A percentile compares a stretch with the other conserved stretches of the same genome.
These are phyloP conservation scores for Zophobas morio DNA, from an alignment of 1,140 invertebrate genomes.

Conservation along the genomic window DNA sequence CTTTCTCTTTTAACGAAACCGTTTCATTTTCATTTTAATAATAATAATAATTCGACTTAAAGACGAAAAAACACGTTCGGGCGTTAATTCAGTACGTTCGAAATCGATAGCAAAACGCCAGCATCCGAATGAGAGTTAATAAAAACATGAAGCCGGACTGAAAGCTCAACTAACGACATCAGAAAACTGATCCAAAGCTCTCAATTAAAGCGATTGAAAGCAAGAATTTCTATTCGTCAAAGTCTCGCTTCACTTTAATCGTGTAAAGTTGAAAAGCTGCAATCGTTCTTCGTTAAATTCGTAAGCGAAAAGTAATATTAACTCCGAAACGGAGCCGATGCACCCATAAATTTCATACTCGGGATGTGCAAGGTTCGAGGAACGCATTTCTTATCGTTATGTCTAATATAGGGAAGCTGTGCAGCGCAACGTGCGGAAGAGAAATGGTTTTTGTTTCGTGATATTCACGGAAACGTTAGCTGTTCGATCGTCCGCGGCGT, in stretches of 20 bases:
- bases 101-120: constrained; percentile 24
- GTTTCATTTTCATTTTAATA: background rate
- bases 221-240: constrained; percentile 42
- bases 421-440: too few relatives aligned
- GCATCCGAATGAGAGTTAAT: constrained; percentile 37
- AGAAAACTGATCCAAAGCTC: constrained; percentile 42
- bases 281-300: constrained; percentile 39
- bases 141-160: constrained; percentile 27
- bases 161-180: constrained; percentile 38
- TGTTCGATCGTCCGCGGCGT: too few relatives aligned
- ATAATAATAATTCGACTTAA: constrained; percentile 11
- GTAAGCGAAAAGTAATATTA: constrained; percentile 19
- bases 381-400: constrained; percentile 30
- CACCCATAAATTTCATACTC: constrained; percentile 22
- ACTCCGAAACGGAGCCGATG: constrained; percentile 19
- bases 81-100: background rate
- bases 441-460: too few relatives aligned
- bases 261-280: constrained; percentile 39
- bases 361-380: constrained; percentile 9
- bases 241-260: constrained; percentile 40
- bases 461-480: too few relatives aligned
- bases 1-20: constrained; percentile 6
- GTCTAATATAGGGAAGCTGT: background rate
- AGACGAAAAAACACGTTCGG: constrained; percentile 1
- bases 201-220: constrained; percentile 40